Conservation (phyloP, 2,888 invertebrate species). For the Agrotis puta region DNA sequence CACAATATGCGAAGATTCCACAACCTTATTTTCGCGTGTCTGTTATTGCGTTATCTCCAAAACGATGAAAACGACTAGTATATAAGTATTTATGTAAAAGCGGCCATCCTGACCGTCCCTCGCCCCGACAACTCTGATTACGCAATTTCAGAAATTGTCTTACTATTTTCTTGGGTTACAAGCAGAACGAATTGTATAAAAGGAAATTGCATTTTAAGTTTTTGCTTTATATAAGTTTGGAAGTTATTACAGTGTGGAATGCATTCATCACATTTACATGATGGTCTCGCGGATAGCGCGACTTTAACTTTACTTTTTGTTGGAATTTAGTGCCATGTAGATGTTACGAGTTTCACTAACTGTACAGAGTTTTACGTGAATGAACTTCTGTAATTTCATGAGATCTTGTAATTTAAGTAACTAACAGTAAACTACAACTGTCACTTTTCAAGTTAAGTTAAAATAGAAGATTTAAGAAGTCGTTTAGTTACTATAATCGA, state of each 20-base stretch:
- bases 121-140: slow-evolving; percentile 61
- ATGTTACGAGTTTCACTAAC: slow-evolving; percentile 1
- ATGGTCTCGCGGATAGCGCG: slow-evolving; percentile 12
- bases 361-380: not conserved
- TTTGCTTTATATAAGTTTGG: slow-evolving; percentile 50
- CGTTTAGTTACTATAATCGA: not conserved
- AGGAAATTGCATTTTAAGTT: slow-evolving; percentile 64
- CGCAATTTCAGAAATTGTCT: slow-evolving; percentile 66
- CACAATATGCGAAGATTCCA: slow-evolving; percentile 34
- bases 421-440: not conserved
- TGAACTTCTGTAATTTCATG: not conserved
- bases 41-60: slow-evolving; percentile 63
- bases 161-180: slow-evolving; percentile 63
- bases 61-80: slow-evolving; percentile 58
- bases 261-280: slow-evolving; percentile 52
- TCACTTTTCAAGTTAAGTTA: no score
- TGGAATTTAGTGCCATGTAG: not conserved
- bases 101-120: slow-evolving; percentile 58
- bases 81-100: slow-evolving; percentile 66
- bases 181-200: slow-evolving; percentile 62
- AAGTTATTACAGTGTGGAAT: slow-evolving; percentile 43
- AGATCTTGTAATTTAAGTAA: not conserved
- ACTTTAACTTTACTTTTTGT: slow-evolving; percentile 22
- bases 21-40: slow-evolving; percentile 55
- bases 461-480: no score